Evolutionary conservation across 2,797 vertebrate species (phyloP).

Genomic region (Odontamblyopus lacepedii): DNA sequence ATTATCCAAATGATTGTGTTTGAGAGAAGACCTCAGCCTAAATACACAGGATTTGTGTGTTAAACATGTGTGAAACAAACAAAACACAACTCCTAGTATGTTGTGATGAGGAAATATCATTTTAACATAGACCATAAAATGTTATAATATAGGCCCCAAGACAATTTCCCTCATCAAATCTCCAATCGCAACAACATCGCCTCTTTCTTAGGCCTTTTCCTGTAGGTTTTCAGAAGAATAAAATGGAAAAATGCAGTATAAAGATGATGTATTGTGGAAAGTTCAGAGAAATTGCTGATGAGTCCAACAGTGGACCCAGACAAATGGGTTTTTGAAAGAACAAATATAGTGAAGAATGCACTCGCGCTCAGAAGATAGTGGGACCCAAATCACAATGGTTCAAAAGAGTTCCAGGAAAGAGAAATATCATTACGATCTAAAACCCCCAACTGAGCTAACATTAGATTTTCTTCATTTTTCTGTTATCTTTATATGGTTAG

Average conservation of each 20-base stretch:
- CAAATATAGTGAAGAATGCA: conserved; percentile 46
- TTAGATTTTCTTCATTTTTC: neutral
- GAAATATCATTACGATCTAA: conserved; percentile 23
- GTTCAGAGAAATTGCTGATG: conserved; percentile 46
- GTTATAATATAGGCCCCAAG: too few species aligned
- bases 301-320: conserved; percentile 65
- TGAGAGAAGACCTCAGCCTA: too few species aligned
- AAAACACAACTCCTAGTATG: too few species aligned
- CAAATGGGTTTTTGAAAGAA: conserved; percentile 54
- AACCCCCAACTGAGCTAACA: neutral
- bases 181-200: conserved; percentile 46
- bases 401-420: conserved; percentile 35
- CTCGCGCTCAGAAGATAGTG: conserved; percentile 32
- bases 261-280: conserved; percentile 72
- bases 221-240: conserved; percentile 37
- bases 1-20: too few species aligned
- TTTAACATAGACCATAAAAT: too few species aligned
- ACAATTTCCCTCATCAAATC: conserved; percentile 46
- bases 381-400: conserved; percentile 27
- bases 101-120: too few species aligned
- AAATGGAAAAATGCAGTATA: conserved; percentile 55
- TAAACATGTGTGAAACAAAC: too few species aligned
- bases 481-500: conserved; percentile 4
- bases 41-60: too few species aligned
- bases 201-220: conserved; percentile 41